These are phyloP conservation scores for Volucella bombylans DNA, from an alignment of 2,888 invertebrate species.

Conservation along the genomic window DNA sequence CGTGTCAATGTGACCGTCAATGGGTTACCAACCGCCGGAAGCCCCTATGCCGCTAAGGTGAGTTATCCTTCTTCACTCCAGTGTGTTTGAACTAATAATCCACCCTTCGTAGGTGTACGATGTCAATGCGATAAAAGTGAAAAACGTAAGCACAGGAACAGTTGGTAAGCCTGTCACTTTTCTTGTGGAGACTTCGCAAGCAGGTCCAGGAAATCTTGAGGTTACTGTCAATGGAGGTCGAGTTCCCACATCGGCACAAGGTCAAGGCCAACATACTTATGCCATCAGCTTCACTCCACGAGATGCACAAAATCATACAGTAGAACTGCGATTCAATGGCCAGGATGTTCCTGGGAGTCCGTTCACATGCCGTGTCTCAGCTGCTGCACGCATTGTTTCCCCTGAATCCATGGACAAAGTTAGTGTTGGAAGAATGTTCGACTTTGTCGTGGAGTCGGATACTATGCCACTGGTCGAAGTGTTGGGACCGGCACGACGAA, in stretches of 20 bases:
- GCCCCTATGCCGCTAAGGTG: slow-evolving; percentile 95
- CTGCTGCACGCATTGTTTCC: slow-evolving; percentile 92
- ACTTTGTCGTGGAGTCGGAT: slow-evolving; percentile 94
- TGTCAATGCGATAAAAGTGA: slow-evolving; percentile 95
- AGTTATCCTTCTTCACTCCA: slow-evolving; percentile 57
- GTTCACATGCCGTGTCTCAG: slow-evolving; percentile 85
- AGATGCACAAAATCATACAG: slow-evolving; percentile 94
- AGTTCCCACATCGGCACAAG: slow-evolving; percentile 97
- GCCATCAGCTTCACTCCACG: slow-evolving; percentile 98
- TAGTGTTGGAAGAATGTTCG: slow-evolving; percentile 91
- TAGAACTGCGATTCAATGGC: slow-evolving; percentile 97
- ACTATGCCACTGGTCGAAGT: slow-evolving; percentile 92
- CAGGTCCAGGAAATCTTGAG: slow-evolving; percentile 98
- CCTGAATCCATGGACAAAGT: slow-evolving; percentile 94
- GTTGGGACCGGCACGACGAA: slow-evolving; percentile 88
- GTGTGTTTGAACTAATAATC: not conserved
- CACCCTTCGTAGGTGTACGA: slow-evolving; percentile 88
- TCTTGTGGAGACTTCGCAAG: slow-evolving; percentile 98
- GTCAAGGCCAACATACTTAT: slow-evolving; percentile 97
- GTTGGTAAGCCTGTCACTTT: slow-evolving; percentile 96
- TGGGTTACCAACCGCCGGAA: slow-evolving; percentile 92
- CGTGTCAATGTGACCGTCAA: slow-evolving; percentile 93
- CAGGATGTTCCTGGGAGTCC: slow-evolving; percentile 93
- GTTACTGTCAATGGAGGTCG: slow-evolving; percentile 99
- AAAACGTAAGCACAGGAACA: slow-evolving; percentile 93